phyloP scores from a whole-genome alignment of 2,113 vertebrate genomes.

The Platichthys flesus region DNA sequence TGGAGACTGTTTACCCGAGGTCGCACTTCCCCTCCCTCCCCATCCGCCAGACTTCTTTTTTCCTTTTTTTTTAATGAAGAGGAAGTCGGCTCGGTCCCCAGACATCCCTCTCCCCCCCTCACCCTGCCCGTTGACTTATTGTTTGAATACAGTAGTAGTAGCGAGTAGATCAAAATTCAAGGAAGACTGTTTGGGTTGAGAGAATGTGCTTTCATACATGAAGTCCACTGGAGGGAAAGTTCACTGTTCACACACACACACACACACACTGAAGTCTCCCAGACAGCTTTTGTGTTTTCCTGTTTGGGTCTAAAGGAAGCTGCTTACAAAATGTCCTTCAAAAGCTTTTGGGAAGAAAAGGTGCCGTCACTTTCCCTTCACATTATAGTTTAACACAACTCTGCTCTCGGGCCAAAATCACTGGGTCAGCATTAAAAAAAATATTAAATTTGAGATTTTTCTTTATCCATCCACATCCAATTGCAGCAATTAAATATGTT shows the following conservation, averaged over 20 bases:
- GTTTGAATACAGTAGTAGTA: slow-evolving; percentile 73
- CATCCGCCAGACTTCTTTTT: slow-evolving; percentile 46
- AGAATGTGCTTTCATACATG: slow-evolving; percentile 53
- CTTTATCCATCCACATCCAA: slow-evolving; percentile 35
- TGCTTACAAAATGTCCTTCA: slow-evolving; percentile 16
- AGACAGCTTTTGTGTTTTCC: slow-evolving; percentile 66
- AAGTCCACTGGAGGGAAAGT: slow-evolving; percentile 47
- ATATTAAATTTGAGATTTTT: neutral
- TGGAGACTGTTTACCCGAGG: slow-evolving; percentile 68
- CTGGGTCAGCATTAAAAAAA: slow-evolving; percentile 27
- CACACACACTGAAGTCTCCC: slow-evolving; percentile 24
- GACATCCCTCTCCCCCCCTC: slow-evolving; percentile 44
- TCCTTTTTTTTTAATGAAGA: slow-evolving; percentile 62
- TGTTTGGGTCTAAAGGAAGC: slow-evolving; percentile 65
- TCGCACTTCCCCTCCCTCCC: slow-evolving; percentile 61
- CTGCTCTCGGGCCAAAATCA: neutral
- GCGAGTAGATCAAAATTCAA: slow-evolving; percentile 66
- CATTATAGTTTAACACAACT: neutral
- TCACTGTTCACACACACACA: slow-evolving; percentile 31
- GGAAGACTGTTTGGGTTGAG: slow-evolving; percentile 64
- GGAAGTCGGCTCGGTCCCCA: slow-evolving; percentile 73
- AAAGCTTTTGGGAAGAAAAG: too few relatives aligned
- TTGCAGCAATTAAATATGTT: slow-evolving; percentile 59
- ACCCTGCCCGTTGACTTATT: slow-evolving; percentile 61
- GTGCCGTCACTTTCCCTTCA: neutral